Percentiles rank a stretch among this genome's conserved stretches.
Conservation (phyloP, 2,888 invertebrate species). For the Drosophila paranaensis region DNA sequence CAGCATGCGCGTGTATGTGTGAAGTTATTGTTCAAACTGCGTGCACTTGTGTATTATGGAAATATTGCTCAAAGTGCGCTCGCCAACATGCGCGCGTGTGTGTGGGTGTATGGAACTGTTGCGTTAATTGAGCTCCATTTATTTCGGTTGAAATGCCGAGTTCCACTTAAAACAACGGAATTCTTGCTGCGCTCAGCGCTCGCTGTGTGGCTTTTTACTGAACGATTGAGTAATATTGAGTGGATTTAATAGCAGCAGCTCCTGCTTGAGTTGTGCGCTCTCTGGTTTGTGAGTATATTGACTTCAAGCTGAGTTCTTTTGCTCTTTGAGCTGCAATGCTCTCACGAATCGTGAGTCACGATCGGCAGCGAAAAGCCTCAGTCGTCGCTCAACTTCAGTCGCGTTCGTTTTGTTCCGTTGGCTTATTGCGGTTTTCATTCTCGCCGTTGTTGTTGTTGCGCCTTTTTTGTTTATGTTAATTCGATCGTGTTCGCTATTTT, state of each 20-base stretch:
- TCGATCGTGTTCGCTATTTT: conserved; percentile 59
- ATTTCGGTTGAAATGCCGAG: neutral
- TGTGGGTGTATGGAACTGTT: neutral
- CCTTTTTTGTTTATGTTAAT: conserved; percentile 73
- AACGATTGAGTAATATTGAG: conserved; percentile 1
- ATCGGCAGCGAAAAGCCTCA: conserved; percentile 28
- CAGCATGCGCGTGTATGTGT: neutral
- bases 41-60: neutral
- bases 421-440: conserved; percentile 19
- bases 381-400: conserved; percentile 53
- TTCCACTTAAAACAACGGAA: conserved; percentile 9
- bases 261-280: neutral
- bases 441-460: conserved; percentile 18
- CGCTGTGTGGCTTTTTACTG: conserved; percentile 16
- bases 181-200: conserved; percentile 24
- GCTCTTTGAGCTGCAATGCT: conserved; percentile 29
- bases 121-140: neutral
- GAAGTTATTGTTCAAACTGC: neutral
- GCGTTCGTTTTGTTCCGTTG: conserved; percentile 44
- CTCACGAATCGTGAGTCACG: too few species aligned
- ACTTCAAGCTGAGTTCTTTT: neutral
- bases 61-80: neutral
- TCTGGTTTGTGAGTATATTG: neutral
- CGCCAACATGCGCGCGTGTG: neutral
- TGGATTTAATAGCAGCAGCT: neutral